phyloP scores from a whole-genome alignment of 2,888 invertebrate species.

The Orchesella flavescens region DNA sequence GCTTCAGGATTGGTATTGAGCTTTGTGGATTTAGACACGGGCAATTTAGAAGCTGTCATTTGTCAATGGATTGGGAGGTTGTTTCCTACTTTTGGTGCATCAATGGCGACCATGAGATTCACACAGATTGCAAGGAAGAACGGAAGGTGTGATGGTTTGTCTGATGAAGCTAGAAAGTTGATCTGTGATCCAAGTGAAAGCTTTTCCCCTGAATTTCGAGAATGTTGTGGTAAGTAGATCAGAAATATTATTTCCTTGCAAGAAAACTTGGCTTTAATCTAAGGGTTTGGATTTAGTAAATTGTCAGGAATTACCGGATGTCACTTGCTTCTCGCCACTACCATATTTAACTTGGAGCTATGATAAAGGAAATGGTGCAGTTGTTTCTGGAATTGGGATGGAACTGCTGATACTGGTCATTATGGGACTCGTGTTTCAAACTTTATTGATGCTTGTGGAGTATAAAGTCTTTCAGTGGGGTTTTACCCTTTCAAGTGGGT shows the following conservation, averaged over 20 bases:
- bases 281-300: not conserved
- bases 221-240: conserved; percentile 14
- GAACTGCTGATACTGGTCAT: conserved; percentile 1
- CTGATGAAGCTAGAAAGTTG: not conserved
- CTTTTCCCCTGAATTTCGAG: not conserved
- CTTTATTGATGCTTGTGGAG: conserved; percentile 8
- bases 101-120: conserved; percentile 5
- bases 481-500: not conserved
- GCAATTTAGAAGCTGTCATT: not conserved
- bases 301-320: not conserved
- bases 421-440: not conserved
- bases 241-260: too few species aligned
- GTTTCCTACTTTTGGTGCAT: conserved; percentile 37
- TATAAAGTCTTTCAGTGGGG: not conserved
- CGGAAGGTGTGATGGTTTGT: conserved; percentile 45
- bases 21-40: not conserved
- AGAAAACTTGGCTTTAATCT: too few species aligned
- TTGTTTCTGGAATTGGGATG: not conserved
- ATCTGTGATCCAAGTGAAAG: not conserved
- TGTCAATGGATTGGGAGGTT: conserved; percentile 21
- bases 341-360: not conserved
- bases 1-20: conserved; percentile 27
- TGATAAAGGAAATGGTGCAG: too few species aligned
- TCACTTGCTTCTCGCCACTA: not conserved
- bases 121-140: conserved; percentile 18